Percentiles rank a stretch among this genome's conserved stretches.
Conservation (phyloP, 2,113 vertebrate species). For the Formicarius rufipectus region DNA sequence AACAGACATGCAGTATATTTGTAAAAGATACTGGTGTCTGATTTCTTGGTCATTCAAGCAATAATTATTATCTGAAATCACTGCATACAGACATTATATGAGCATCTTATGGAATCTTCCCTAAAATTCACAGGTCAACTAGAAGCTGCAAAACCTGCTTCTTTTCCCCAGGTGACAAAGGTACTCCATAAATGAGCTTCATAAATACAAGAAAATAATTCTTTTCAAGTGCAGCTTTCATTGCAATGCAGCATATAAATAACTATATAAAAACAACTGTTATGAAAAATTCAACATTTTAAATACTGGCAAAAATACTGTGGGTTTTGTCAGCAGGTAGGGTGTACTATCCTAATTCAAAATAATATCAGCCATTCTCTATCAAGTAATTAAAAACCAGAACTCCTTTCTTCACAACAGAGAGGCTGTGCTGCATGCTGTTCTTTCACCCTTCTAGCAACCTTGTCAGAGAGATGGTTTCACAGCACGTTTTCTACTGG, state of each 20-base stretch:
- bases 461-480: accelerated
- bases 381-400: neutral
- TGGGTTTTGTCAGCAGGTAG: neutral
- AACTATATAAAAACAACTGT: neutral
- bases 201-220: neutral
- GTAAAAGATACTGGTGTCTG: neutral
- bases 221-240: neutral
- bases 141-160: neutral
- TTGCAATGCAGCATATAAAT: neutral
- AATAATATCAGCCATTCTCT: neutral
- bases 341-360: neutral
- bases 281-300: neutral
- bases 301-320: neutral
- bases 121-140: neutral
- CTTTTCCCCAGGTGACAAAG: neutral
- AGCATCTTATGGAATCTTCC: neutral
- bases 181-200: neutral
- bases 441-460: neutral
- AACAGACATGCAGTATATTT: neutral
- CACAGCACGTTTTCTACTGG: neutral
- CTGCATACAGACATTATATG: neutral
- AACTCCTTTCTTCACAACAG: neutral
- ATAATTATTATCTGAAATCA: neutral
- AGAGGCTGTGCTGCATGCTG: neutral
- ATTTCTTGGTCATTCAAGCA: neutral